Evolutionary conservation across 2,888 invertebrate genomes (phyloP).

Genomic region (Diarsia mendica): DNA sequence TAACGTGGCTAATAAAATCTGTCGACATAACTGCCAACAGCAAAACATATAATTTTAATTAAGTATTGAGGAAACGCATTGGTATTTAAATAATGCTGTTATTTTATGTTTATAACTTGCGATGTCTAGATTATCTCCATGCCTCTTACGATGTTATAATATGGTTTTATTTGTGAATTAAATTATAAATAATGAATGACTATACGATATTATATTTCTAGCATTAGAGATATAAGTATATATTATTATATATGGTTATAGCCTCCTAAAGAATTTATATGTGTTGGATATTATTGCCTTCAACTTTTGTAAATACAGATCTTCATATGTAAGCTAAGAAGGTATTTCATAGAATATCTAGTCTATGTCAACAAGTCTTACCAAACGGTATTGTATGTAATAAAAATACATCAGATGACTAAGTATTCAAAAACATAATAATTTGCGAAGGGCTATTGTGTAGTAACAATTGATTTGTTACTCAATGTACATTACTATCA

Average conservation of each 20-base stretch:
- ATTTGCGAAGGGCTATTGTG: conserved; percentile 16
- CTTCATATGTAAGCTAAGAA: neutral
- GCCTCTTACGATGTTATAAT: neutral
- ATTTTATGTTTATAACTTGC: conserved; percentile 1
- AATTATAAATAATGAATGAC: neutral
- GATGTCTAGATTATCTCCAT: neutral
- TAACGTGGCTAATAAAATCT: neutral
- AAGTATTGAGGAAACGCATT: neutral
- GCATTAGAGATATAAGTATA: too few relatives aligned
- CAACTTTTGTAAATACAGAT: neutral
- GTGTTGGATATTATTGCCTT: neutral
- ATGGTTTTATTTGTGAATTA: neutral
- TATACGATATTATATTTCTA: neutral
- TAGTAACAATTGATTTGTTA: conserved; percentile 10
- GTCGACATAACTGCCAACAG: neutral
- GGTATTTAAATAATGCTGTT: neutral
- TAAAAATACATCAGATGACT: neutral
- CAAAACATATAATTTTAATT: neutral
- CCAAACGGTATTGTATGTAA: too few relatives aligned
- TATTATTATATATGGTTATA: too few relatives aligned
- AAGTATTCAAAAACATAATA: neutral
- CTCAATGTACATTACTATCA: neutral
- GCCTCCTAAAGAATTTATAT: conserved; percentile 17
- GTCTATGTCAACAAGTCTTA: too few relatives aligned
- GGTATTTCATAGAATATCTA: neutral